Base-by-base conservation (phyloP, 1,140 invertebrate genomes). In the Steinernema feltiae region DNA sequence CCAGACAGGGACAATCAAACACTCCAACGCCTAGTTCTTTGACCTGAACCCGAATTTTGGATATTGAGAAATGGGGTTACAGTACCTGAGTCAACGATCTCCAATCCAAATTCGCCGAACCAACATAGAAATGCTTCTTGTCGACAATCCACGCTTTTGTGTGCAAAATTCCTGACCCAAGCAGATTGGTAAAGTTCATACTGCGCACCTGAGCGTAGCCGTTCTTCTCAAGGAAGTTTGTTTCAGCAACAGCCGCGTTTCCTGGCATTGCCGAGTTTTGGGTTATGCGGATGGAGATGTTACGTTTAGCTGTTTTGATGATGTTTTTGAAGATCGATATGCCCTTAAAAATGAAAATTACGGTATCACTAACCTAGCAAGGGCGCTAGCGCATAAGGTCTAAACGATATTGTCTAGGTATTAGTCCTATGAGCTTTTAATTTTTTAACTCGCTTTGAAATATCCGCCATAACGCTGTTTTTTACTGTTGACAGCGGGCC, bases 111-210 rank as follows among this genome's bases (percentile, higher is more conserved):
- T 90, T 90, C 3, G 89, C 88, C 83, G 88, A 89, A 29, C 89
- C 89, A 53, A 90, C 80, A 76, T 89, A 90, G 69, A 89, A 86
- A 79, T 87, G 87, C 72, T 83, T 75, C 70, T 85, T 81, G 87
- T 98, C 95, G 29, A 94, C 90, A 1, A 97, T 89, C 89, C 90
- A 90, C 82, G 97, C 89, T 88, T 98, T 98, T 0, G 94, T 96
- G 85, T 98, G 95, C 12, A 97, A 88, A 18, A 97, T 92, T n/a
- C 95, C 95, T 63, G 88, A 88, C 0, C 93, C 92, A 18, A 97
- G 79, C 31, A 96, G 88, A 80, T 91, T 90, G 0, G 90, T 89
- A 85, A 97, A 94, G 87, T 97, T 91, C 12, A 97, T 86, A 84
- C 90, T 92, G 70, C 92, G 89, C 0, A 97, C 93, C 90, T 93